A percentile compares a stretch with the other conserved stretches of the same genome.
phyloP scores from a whole-genome alignment of 2,888 invertebrate genomes.

The Alviniconcha strummeri region DNA sequence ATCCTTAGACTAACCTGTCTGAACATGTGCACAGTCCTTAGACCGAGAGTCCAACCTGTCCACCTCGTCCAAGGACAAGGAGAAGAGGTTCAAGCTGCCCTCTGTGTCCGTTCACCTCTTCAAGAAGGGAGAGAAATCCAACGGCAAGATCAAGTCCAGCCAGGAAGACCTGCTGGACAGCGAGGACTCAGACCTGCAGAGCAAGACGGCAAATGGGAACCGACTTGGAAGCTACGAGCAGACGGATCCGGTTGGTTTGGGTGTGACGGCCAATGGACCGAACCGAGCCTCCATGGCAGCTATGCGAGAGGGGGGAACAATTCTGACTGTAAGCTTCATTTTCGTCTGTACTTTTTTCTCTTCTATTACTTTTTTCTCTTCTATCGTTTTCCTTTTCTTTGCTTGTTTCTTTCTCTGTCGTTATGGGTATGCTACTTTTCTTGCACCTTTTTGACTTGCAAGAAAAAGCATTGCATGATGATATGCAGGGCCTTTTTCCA shows the following conservation, averaged over 20 bases:
- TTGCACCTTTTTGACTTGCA: too few species aligned
- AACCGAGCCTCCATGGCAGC: slow-evolving; percentile 25
- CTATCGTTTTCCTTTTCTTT: too few species aligned
- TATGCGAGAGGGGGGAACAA: slow-evolving; percentile 26
- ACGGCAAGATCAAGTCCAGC: slow-evolving; percentile 16
- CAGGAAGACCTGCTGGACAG: slow-evolving; percentile 13
- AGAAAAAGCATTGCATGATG: too few species aligned
- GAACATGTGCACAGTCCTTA: slow-evolving; percentile 7
- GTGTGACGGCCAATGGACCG: slow-evolving; percentile 27
- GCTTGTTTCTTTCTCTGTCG: too few species aligned
- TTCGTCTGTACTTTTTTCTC: too few species aligned
- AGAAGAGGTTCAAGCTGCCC: slow-evolving; percentile 17
- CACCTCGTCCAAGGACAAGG: slow-evolving; percentile 32
- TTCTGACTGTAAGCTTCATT: slow-evolving; percentile 13
- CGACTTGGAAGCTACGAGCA: slow-evolving; percentile 30
- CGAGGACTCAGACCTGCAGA: background rate
- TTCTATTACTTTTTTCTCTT: too few species aligned
- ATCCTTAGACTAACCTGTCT: too few species aligned
- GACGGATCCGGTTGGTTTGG: slow-evolving; percentile 14
- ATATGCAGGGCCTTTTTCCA: too few species aligned
- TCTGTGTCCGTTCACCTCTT: slow-evolving; percentile 2
- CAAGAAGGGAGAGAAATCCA: slow-evolving; percentile 27
- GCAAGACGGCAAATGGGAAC: background rate
- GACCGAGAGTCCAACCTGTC: slow-evolving; percentile 35
- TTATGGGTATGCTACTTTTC: too few species aligned